These are phyloP conservation scores for Terrapene triunguis DNA, from an alignment of 2,113 vertebrate species.

Conservation along the genomic window DNA sequence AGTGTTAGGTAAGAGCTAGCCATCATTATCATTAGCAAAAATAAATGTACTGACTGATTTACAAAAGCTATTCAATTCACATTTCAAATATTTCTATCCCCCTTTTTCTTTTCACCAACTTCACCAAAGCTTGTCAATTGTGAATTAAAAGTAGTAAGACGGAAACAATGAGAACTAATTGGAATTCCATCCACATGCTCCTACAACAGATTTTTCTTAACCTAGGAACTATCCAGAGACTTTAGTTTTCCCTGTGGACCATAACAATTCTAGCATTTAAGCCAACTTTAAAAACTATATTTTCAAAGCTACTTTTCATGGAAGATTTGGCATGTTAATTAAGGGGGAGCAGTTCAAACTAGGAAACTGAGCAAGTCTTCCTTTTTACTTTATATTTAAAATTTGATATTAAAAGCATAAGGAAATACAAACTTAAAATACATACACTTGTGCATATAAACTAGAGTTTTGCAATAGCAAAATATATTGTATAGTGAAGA, in stretches of 20 bases:
- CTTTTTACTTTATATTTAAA: background rate
- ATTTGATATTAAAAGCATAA: background rate
- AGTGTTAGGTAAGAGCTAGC: background rate
- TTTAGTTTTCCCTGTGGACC: background rate
- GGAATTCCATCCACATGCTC: background rate
- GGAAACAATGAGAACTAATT: background rate
- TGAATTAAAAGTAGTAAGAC: background rate
- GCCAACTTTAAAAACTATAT: background rate
- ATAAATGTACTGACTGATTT: background rate
- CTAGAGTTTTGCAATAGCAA: background rate
- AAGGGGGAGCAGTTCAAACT: background rate
- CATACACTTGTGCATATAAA: background rate
- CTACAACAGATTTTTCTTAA: background rate
- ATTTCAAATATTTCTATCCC: background rate
- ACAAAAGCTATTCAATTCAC: background rate
- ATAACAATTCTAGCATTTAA: background rate
- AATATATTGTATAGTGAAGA: background rate
- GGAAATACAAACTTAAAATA: background rate
- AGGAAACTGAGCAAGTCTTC: background rate
- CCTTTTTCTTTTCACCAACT: background rate
- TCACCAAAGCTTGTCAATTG: accelerated
- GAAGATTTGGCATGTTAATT: background rate
- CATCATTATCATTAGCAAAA: background rate
- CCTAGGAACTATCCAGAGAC: background rate
- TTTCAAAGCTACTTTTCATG: background rate